Evolutionary conservation across 2,797 vertebrate species (phyloP).

Genomic region (Loris lydekkerianus): DNA sequence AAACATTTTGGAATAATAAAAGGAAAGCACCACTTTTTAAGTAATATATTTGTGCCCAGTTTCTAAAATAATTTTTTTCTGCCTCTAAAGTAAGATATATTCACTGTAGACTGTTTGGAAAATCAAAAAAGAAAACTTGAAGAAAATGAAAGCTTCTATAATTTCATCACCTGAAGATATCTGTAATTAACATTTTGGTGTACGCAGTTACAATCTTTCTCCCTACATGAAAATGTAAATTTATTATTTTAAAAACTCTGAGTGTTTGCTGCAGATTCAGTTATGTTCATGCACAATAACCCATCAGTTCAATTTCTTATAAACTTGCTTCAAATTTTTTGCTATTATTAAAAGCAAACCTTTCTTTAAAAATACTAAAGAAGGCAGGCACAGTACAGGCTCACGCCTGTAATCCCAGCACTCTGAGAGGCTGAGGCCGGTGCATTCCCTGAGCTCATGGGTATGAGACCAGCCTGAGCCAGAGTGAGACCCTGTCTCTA

Average conservation of each 20-base stretch:
- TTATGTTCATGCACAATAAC: background rate
- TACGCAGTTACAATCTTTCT: background rate
- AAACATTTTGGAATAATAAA: slow-evolving; percentile 42
- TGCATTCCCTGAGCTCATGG: no score
- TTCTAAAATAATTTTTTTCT: slow-evolving; percentile 44
- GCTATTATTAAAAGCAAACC: background rate
- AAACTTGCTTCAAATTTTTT: slow-evolving; percentile 19
- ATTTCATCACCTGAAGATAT: background rate
- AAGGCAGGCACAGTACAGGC: background rate
- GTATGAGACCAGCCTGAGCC: no score
- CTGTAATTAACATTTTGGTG: background rate
- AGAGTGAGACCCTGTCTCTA: no score
- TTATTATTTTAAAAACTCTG: slow-evolving; percentile 4
- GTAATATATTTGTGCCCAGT: background rate
- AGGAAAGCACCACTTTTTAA: background rate
- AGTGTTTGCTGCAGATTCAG: background rate
- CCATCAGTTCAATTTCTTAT: background rate
- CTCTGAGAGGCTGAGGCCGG: no score
- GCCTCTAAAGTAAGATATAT: slow-evolving; percentile 48
- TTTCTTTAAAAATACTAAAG: slow-evolving; percentile 7
- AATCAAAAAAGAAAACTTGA: background rate
- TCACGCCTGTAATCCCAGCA: no score
- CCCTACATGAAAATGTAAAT: background rate
- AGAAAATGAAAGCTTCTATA: slow-evolving; percentile 32
- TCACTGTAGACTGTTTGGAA: slow-evolving; percentile 49